Evolutionary conservation across 2,888 invertebrate species (phyloP), one percentile per base, ranked within the genome.

Genomic region (Tethea ocularis): DNA sequence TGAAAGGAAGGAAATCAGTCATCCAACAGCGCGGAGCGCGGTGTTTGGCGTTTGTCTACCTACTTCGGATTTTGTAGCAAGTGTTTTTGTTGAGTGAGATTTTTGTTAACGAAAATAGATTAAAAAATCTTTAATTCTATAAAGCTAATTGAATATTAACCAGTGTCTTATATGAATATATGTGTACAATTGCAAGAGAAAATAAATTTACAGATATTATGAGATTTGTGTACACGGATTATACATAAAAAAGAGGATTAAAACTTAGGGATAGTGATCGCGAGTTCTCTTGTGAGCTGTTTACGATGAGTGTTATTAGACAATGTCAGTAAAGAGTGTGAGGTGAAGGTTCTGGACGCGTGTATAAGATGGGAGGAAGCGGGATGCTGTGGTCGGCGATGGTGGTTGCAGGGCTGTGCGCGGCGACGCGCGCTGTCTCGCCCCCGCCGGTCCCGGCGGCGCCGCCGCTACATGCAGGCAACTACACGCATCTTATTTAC

Each of bases 351-450:
- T 46, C 20, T 46, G 10, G 38, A 20, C 8, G 17, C 20, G 8
- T 10, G 20, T 10, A 1, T 2, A 46, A 0, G 46, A 66, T 57
- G 67, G 62, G 52, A 66, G 67, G 68, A 66, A 64, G 64, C 63
- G 69, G 66, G 73, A 61, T 29, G 60, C 56, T 52, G 52, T 60
- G 56, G 56, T 68, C 67, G 41, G 67, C 68, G 55, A 64, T 62
- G 58, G 64, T 67, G 65, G 62, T 66, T 61, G 68, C 61, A 20
- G 46, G 46, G 61, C 38, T 67, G 55, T 57, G 63, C 55, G 59
- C 70, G 60, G 58, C n/a, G 22, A 26, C 54, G 54, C 20, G 33
- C 46, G 29, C 57, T 57, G 41, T 15, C 20, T 22, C 36, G 33
- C 8, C 52, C 46, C 51, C 36, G 23, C 2, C 61, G 13, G 24